A percentile compares a stretch with the other conserved stretches of the same genome.
Evolutionary conservation across 2,888 invertebrate species (phyloP).

Genomic region (Atethmia centrago): DNA sequence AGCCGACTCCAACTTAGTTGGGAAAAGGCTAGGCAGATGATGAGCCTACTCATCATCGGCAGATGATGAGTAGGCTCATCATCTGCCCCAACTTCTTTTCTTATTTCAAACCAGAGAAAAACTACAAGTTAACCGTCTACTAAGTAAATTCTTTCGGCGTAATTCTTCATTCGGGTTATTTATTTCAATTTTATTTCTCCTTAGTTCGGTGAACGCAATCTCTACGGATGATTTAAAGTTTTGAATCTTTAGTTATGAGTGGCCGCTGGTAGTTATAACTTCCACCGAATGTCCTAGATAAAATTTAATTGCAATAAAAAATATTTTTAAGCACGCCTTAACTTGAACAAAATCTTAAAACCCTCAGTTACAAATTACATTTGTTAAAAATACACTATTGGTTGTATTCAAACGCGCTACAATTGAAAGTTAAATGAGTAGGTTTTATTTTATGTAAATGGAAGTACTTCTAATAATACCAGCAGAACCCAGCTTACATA

Average conservation of each 20-base stretch:
- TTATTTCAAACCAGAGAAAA: slow-evolving; percentile 18
- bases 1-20: too few species aligned
- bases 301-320: slow-evolving; percentile 37
- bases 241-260: slow-evolving; percentile 44
- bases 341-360: slow-evolving; percentile 1
- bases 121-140: background rate
- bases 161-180: slow-evolving; percentile 14
- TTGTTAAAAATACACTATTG: slow-evolving; percentile 18
- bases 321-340: slow-evolving; percentile 4
- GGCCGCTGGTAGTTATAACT: slow-evolving; percentile 44
- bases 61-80: too few species aligned
- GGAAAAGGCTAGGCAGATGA: too few species aligned
- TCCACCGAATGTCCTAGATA: slow-evolving; percentile 37
- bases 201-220: slow-evolving; percentile 15
- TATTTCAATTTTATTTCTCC: slow-evolving; percentile 43
- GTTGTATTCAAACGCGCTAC: slow-evolving; percentile 1
- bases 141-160: slow-evolving; percentile 6
- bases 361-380: background rate
- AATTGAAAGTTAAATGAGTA: slow-evolving; percentile 24
- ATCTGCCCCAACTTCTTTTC: too few species aligned
- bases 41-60: too few species aligned
- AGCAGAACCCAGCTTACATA: slow-evolving; percentile 9
- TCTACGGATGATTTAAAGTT: slow-evolving; percentile 45
- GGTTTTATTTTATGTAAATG: slow-evolving; percentile 52
- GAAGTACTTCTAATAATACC: slow-evolving; percentile 39